Evolutionary conservation across 2,113 vertebrate species (phyloP).

Genomic region (Tympanuchus pallidicinctus): DNA sequence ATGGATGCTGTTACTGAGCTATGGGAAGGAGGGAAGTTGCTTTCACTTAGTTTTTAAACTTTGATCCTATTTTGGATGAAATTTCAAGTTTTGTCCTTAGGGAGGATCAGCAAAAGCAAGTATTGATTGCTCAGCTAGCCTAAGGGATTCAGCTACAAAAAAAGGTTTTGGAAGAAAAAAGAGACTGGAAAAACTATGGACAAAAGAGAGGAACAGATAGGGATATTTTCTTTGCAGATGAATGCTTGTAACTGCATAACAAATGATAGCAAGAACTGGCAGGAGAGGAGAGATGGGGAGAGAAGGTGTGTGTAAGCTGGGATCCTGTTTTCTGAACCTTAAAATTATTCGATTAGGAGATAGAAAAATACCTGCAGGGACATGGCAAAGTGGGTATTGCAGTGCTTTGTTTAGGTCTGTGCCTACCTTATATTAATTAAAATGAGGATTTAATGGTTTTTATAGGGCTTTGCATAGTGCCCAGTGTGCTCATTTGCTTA

Average conservation of each 20-base stretch:
- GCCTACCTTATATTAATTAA: neutral
- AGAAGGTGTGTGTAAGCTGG: neutral
- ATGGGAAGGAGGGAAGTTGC: neutral
- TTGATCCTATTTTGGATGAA: neutral
- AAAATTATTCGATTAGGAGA: neutral
- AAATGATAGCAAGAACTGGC: neutral
- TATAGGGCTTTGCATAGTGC: neutral
- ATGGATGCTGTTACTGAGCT: neutral
- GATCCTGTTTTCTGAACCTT: neutral
- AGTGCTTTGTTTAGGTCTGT: neutral
- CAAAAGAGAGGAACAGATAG: neutral
- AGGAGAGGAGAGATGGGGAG: neutral
- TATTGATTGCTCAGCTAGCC: slow-evolving; percentile 37
- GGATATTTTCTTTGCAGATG: neutral
- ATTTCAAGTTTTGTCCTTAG: neutral
- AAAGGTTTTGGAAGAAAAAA: neutral
- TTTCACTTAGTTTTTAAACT: slow-evolving; percentile 13
- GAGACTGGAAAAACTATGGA: neutral
- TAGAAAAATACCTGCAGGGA: neutral
- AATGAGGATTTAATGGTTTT: neutral
- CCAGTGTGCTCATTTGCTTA: neutral
- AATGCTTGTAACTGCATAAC: neutral
- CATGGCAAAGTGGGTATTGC: neutral
- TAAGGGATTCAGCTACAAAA: neutral
- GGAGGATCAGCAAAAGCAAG: slow-evolving; percentile 14